A percentile compares a stretch with the other conserved stretches of the same genome.
Evolutionary conservation across 2,888 invertebrate genomes (phyloP).

Genomic region (Hirtodrosophila alboralis): DNA sequence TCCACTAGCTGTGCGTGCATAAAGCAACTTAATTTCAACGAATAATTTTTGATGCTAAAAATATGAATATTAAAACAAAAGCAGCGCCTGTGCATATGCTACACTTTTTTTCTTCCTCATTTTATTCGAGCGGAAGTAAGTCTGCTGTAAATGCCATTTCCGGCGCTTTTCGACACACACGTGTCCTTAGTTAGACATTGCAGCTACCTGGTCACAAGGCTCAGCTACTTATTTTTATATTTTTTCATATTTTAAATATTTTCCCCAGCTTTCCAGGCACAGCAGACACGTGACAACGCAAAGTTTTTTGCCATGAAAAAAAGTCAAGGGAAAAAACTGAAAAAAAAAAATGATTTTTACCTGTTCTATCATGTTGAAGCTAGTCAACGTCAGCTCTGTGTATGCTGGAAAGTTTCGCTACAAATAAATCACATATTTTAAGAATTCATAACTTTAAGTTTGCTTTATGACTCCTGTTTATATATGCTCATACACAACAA

Average conservation of each 20-base stretch:
- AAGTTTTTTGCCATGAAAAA: slow-evolving; percentile 41
- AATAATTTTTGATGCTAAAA: slow-evolving; percentile 76
- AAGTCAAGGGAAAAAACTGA: slow-evolving; percentile 16
- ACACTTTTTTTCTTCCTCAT: slow-evolving; percentile 7
- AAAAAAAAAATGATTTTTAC: slow-evolving; percentile 33
- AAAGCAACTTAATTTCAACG: slow-evolving; percentile 74
- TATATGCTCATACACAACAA: slow-evolving; percentile 19
- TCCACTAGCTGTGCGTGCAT: slow-evolving; percentile 52
- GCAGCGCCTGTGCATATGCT: slow-evolving; percentile 58
- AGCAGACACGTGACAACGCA: slow-evolving; percentile 66
- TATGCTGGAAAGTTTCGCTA: slow-evolving; percentile 41
- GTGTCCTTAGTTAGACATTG: slow-evolving; percentile 24
- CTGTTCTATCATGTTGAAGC: slow-evolving; percentile 31
- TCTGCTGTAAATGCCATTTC: slow-evolving; percentile 66
- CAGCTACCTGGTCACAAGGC: slow-evolving; percentile 39
- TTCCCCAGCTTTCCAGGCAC: slow-evolving; percentile 52
- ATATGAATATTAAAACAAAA: slow-evolving; percentile 79
- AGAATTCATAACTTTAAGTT: slow-evolving; percentile 78
- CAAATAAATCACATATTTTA: slow-evolving; percentile 78
- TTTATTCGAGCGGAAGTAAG: slow-evolving; percentile 42
- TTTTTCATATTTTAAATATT: slow-evolving; percentile 51
- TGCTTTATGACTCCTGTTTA: slow-evolving; percentile 71
- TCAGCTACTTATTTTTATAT: slow-evolving; percentile 32
- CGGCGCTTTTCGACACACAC: slow-evolving; percentile 57
- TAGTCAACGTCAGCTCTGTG: slow-evolving; percentile 12